Evolutionary conservation across 2,888 invertebrate species (phyloP).

Genomic region (Brenthis ino): DNA sequence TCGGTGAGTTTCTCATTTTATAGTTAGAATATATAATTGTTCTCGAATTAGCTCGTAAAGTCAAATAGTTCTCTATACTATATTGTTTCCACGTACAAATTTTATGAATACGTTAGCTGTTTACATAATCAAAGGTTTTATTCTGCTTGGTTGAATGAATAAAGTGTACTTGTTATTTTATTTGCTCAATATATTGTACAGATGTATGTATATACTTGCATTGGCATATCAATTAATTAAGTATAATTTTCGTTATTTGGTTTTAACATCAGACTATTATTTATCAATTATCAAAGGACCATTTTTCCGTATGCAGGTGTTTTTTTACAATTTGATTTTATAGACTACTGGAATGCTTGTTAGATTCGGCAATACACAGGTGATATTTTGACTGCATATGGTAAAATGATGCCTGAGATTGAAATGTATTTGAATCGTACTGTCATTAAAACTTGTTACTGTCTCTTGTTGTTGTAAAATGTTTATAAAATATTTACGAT

Average conservation of each 20-base stretch:
- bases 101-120: slow-evolving; percentile 31
- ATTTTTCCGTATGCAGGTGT: slow-evolving; percentile 25
- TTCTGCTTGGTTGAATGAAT: slow-evolving; percentile 27
- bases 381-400: not conserved
- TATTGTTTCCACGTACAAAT: slow-evolving; percentile 35
- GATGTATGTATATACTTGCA: slow-evolving; percentile 64
- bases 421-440: slow-evolving; percentile 8
- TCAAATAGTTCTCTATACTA: slow-evolving; percentile 21
- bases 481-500: slow-evolving; percentile 70
- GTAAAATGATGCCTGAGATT: slow-evolving; percentile 5
- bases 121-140: slow-evolving; percentile 20
- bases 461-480: slow-evolving; percentile 74
- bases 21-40: slow-evolving; percentile 34
- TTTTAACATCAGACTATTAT: not conserved
- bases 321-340: not conserved
- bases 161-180: slow-evolving; percentile 32
- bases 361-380: not conserved
- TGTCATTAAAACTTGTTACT: slow-evolving; percentile 54
- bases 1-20: slow-evolving; percentile 24
- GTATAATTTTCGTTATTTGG: slow-evolving; percentile 32
- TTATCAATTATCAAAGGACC: slow-evolving; percentile 2
- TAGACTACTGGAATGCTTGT: not conserved
- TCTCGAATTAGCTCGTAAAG: slow-evolving; percentile 28
- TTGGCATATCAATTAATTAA: slow-evolving; percentile 67
- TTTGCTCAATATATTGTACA: slow-evolving; percentile 53